Evolutionary conservation across 2,113 vertebrate genomes (phyloP).

Genomic region (Channa argus): DNA sequence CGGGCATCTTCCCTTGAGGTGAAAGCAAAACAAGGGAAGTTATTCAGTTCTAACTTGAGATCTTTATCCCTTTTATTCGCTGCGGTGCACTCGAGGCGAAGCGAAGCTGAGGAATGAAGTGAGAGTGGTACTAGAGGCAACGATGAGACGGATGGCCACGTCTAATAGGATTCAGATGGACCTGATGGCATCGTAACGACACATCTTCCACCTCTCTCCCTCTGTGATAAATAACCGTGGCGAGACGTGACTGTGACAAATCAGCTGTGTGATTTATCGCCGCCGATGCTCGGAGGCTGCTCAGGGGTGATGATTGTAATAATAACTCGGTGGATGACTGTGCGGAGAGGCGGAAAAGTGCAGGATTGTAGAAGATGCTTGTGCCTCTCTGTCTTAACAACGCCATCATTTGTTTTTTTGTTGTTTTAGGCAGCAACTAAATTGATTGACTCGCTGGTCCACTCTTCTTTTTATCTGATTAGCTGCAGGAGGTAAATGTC

Average conservation of each 20-base stretch:
- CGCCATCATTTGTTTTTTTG: not conserved
- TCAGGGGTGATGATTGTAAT: conserved; percentile 50
- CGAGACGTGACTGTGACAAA: conserved; percentile 40
- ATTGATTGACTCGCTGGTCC: not conserved
- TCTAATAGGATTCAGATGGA: conserved; percentile 54
- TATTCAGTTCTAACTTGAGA: conserved; percentile 8
- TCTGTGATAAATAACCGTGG: conserved; percentile 13
- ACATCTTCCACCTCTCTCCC: conserved; percentile 1
- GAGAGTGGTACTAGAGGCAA: conserved; percentile 8
- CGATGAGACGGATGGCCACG: conserved; percentile 4
- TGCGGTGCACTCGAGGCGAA: not conserved
- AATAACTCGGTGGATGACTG: conserved; percentile 41
- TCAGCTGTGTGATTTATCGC: conserved; percentile 49
- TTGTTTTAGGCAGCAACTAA: not conserved
- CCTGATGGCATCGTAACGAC: conserved; percentile 27
- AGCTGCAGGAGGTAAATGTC: not conserved
- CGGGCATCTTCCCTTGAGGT: not conserved
- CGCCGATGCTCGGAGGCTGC: conserved; percentile 29
- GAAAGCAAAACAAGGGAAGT: conserved; percentile 5
- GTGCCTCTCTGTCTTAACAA: conserved; percentile 13
- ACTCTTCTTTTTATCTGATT: conserved; percentile 28
- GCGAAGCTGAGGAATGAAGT: conserved; percentile 7
- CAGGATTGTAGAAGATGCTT: not conserved
- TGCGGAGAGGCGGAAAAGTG: conserved; percentile 4
- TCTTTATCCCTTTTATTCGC: conserved; percentile 12